These are phyloP conservation scores for Thecocarcelia acutangulata DNA, from an alignment of 2,888 invertebrate genomes.

Conservation along the genomic window DNA sequence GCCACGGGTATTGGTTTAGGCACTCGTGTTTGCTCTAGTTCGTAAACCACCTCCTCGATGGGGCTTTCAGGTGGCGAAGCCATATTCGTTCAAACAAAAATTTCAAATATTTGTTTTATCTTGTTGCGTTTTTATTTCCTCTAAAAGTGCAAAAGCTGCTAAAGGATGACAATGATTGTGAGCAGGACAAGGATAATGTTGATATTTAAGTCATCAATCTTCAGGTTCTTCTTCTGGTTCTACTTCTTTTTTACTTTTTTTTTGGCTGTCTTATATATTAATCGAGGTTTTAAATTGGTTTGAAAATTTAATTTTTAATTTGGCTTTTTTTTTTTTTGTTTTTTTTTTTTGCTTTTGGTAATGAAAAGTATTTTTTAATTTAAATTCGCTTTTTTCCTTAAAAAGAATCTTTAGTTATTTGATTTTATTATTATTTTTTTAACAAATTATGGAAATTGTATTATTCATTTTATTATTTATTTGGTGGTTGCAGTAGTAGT, in stretches of 20 bases:
- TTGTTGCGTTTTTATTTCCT: slow-evolving; percentile 5
- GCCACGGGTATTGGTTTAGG: slow-evolving; percentile 93
- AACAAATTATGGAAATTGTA: slow-evolving; percentile 23
- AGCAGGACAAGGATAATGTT: not conserved
- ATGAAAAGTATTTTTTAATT: slow-evolving; percentile 4
- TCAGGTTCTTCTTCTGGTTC: too few relatives aligned
- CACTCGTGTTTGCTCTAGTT: slow-evolving; percentile 88
- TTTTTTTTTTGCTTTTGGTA: not conserved
- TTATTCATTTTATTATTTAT: slow-evolving; percentile 14
- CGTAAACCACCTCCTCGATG: slow-evolving; percentile 92
- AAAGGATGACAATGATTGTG: not conserved
- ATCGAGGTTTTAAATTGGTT: slow-evolving; percentile 11
- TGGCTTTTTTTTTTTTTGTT: slow-evolving; percentile 25
- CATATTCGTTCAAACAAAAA: slow-evolving; percentile 82
- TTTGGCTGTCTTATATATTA: slow-evolving; percentile 14
- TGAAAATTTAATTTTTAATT: slow-evolving; percentile 16
- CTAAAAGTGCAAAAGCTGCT: not conserved
- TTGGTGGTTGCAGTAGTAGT: not conserved
- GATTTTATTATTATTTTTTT: not conserved
- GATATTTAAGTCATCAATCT: slow-evolving; percentile 22
- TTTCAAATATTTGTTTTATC: slow-evolving; percentile 27
- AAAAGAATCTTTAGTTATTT: slow-evolving; percentile 29
- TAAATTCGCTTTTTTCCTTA: slow-evolving; percentile 59
- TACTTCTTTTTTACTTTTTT: slow-evolving; percentile 14
- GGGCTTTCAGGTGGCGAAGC: slow-evolving; percentile 93